A percentile compares a stretch with the other conserved stretches of the same genome.
Conservation (phyloP, 2,888 invertebrate genomes). For the Ectemnius cavifrons region DNA sequence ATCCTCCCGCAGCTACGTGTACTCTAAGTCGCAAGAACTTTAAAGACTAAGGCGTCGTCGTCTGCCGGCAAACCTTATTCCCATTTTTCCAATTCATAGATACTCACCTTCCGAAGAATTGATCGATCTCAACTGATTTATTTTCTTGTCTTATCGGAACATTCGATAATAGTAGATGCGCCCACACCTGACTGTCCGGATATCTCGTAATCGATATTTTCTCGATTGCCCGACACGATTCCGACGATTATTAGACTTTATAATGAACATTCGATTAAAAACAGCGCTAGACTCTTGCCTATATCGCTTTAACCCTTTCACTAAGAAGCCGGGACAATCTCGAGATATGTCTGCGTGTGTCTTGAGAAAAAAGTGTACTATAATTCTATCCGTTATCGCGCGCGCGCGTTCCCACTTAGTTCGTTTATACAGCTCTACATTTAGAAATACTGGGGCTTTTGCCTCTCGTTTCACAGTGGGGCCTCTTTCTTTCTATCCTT, state of each 20-base stretch:
- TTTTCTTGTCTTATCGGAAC: too few relatives aligned
- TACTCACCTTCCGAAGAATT: too few relatives aligned
- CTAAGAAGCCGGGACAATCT: constrained; percentile 69
- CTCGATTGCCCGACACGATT: too few relatives aligned
- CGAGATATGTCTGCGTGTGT: constrained; percentile 73
- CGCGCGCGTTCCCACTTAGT: constrained; percentile 10
- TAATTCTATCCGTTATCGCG: constrained; percentile 36
- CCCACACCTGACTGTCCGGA: too few relatives aligned
- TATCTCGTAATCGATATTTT: too few relatives aligned
- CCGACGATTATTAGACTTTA: constrained; percentile 31
- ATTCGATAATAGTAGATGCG: too few relatives aligned
- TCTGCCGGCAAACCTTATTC: constrained; percentile 14
- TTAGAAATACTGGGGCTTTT: constrained; percentile 30
- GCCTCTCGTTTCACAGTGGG: constrained; percentile 4
- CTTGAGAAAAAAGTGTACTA: constrained; percentile 51
- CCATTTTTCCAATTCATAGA: neutral
- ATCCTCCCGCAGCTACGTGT: constrained; percentile 29
- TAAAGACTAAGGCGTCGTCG: constrained; percentile 15
- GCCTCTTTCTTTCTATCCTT: neutral
- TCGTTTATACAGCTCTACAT: constrained; percentile 18
- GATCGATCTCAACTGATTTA: too few relatives aligned
- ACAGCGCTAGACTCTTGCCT: constrained; percentile 41
- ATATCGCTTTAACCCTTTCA: constrained; percentile 50
- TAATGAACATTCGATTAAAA: constrained; percentile 51
- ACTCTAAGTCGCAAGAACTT: constrained; percentile 25